Base-by-base conservation (phyloP, 1,140 invertebrate genomes). In the Neotoxoptera formosana region DNA sequence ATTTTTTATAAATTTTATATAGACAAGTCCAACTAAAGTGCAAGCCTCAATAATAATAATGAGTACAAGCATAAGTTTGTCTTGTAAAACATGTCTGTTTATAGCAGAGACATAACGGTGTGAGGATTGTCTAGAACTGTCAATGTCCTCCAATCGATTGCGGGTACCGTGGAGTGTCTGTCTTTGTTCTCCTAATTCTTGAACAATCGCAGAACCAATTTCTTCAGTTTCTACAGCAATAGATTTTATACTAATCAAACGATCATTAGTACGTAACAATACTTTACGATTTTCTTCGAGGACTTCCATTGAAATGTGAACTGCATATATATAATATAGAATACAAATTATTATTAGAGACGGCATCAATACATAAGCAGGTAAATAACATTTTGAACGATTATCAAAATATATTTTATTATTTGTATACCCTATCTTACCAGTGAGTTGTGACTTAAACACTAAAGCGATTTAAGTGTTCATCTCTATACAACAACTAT, bases 141-240 rank as follows among this genome's bases (percentile, higher is more conserved):
- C 94, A 23, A 93, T 94, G 23, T 94, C 84, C 2, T 93, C 90
- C 17, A 94, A 76, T 56, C 94, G 90, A 67, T 94, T 67, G 8
- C 94, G 90, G 23, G 94, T 60, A 41, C 94, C 53, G n/a, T 25
- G 20, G 0, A 94, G 86, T 25, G 94, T 86, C 0, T 93, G 88
- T 36, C 90, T 84, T 90, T 94, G 94, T 56, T 91, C 93, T 89
- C 93, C 94, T 30, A 94, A 76, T 83, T 94, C 94, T 89, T 84
- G 84, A 83, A 94, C 91, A 8, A 93, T 92, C 8, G 84, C 93
- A n/a, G 93, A 84, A 20, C 94, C 94, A 81, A 94, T 94, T 88
- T 93, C 93, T 93, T 94, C 94, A 30, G 94, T 93, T 93, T 94
- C 94, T 41, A 93, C 36, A 30, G 93, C 93, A 21, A 91, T 91